Base-by-base conservation (phyloP, 1,140 invertebrate species). In the Heliconius himera region DNA sequence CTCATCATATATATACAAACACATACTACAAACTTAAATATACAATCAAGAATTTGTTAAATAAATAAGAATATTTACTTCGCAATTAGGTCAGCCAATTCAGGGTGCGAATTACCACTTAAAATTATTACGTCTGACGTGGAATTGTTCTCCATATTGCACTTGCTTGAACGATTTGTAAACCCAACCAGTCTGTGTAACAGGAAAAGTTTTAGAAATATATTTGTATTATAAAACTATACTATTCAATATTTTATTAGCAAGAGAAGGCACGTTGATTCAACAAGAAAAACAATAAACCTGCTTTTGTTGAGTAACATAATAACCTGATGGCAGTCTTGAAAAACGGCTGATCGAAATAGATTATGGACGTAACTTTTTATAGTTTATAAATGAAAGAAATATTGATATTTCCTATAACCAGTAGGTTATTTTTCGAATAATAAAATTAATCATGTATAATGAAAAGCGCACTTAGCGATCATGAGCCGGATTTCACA, bases 51-150 rank as follows among this genome's bases (percentile, higher is more conserved):
- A 16, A n/a, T 56, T n/a, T 26, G 29, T 4, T 29, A 18, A 16
- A 66, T 1, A 66, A 66, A 11, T 26, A 74, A 77, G 60, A 79
- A 20, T 49, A 94, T 95, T 96, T 96, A 98, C 98, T 96, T 97
- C 54, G 98, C 97, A 82, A 99, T 97, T 77, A 98, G 95, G 89
- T 98, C 97, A 3, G 98, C 98, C 56, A 99, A 95, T 93, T 99
- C 98, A 51, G 98, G 98, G 95, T 99, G 98, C 22, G 99, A 99
- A 95, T 99, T 99, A 38, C 99, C 99, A 86, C 98, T 96, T 66
- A 99, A 96, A 78, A 99, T 96, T 79, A 99, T 97, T 88, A 99
- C 97, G 94, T 99, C 98, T 38, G 97, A 97, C 83, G 97, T 96
- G 82, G 96, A 95, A 83, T 96, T 96, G 81, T 95, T 96, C 85